Percentiles rank a stretch among this genome's conserved stretches.
Conservation (phyloP, 2,888 invertebrate genomes). For the Catotricha subobsoleta region DNA sequence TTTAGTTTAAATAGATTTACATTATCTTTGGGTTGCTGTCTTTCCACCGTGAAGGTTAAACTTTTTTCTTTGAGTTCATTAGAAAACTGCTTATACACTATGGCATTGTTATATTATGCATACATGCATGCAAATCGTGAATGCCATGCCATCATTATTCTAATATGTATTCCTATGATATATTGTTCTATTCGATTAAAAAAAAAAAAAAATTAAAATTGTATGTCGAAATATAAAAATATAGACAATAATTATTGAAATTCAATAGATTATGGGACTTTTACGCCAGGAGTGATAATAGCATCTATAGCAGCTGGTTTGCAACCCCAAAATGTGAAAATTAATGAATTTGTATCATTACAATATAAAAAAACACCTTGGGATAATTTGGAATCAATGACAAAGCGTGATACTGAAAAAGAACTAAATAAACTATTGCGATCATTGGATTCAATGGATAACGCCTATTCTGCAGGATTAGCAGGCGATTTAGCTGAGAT, state of each 20-base stretch:
- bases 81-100: no score
- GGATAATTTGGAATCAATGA: slow-evolving; percentile 18
- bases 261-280: slow-evolving; percentile 33
- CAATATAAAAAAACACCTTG: slow-evolving; percentile 5
- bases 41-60: no score
- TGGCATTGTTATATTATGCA: no score
- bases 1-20: no score
- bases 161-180: no score
- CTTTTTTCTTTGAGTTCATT: no score
- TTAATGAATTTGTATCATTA: slow-evolving; percentile 28
- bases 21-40: no score
- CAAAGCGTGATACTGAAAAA: slow-evolving; percentile 14
- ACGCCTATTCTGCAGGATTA: slow-evolving; percentile 42
- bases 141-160: no score
- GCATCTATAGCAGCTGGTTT: slow-evolving; percentile 41
- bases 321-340: slow-evolving; percentile 37
- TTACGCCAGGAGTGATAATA: slow-evolving; percentile 40
- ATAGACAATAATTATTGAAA: no score
- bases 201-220: neutral
- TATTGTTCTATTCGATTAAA: neutral
- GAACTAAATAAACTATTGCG: slow-evolving; percentile 9
- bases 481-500: slow-evolving; percentile 50
- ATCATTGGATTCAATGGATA: slow-evolving; percentile 28
- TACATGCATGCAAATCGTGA: no score
- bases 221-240: neutral